Conservation (phyloP, 2,888 invertebrate species). For the Dysmachus trigonus region DNA sequence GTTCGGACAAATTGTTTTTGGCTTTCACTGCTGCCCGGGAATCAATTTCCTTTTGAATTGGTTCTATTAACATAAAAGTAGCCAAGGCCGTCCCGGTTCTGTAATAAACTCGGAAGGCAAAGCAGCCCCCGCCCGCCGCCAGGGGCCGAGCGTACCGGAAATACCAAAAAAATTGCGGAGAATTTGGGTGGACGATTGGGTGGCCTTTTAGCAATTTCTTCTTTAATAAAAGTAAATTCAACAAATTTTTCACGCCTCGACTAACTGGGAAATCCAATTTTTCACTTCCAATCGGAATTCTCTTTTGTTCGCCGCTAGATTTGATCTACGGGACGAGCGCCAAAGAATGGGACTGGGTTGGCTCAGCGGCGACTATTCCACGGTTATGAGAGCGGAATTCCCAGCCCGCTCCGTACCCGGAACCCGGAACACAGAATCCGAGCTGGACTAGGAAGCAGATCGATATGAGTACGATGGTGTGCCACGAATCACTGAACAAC, state of each 20-base stretch:
- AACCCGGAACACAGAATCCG: neutral
- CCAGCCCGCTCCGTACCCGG: neutral
- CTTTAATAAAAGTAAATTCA: slow-evolving; percentile 41
- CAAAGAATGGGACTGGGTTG: neutral
- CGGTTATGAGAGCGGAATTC: neutral
- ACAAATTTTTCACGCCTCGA: slow-evolving; percentile 45
- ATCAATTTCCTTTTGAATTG: slow-evolving; percentile 42
- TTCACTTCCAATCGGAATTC: slow-evolving; percentile 41
- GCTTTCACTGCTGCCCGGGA: slow-evolving; percentile 21
- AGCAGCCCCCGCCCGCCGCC: neutral
- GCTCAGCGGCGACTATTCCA: neutral
- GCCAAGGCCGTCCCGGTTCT: slow-evolving; percentile 4
- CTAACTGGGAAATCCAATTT: slow-evolving; percentile 38
- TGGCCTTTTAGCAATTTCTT: slow-evolving; percentile 33
- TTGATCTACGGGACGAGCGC: neutral
- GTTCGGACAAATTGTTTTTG: slow-evolving; percentile 38
- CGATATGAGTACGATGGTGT: slow-evolving; percentile 24
- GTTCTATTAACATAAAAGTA: slow-evolving; percentile 43
- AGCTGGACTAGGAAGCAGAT: slow-evolving; percentile 1
- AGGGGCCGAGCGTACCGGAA: neutral
- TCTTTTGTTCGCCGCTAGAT: slow-evolving; percentile 23
- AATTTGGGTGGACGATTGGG: neutral
- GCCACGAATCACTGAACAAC: slow-evolving; percentile 44
- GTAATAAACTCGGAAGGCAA: slow-evolving; percentile 23
- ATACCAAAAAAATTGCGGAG: neutral